A percentile compares a stretch with the other conserved stretches of the same genome.
phyloP scores from a whole-genome alignment of 2,113 vertebrate species.

The Cynoglossus semilaevis region DNA sequence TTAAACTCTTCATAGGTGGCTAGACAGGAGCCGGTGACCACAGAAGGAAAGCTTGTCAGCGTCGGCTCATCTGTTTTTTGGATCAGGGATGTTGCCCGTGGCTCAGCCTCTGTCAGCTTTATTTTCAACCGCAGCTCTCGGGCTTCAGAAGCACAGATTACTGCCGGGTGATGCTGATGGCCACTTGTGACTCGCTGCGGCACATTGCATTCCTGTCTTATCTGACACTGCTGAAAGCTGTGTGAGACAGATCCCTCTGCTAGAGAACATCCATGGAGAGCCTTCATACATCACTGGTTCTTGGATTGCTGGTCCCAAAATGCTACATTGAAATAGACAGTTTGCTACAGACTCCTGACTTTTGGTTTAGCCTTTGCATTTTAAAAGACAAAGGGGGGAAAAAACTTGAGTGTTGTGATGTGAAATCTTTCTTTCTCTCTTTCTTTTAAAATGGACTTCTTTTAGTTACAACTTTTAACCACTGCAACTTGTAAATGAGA shows the following conservation, averaged over 20 bases:
- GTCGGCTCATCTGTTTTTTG: conserved; percentile 40
- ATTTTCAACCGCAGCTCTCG: conserved; percentile 36
- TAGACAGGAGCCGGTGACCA: conserved; percentile 37
- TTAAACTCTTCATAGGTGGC: conserved; percentile 27
- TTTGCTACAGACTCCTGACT: conserved; percentile 24
- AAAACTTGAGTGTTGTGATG: neutral
- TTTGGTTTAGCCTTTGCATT: conserved; percentile 25
- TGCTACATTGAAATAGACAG: conserved; percentile 29
- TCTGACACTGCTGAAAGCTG: conserved; percentile 45
- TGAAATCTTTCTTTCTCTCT: too few relatives aligned
- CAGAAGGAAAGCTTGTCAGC: conserved; percentile 35
- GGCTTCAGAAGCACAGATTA: conserved; percentile 34
- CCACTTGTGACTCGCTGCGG: conserved; percentile 47
- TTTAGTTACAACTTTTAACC: neutral
- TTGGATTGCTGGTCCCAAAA: conserved; percentile 41
- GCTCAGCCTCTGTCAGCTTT: conserved; percentile 63
- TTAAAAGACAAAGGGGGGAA: neutral
- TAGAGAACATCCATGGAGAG: conserved; percentile 36
- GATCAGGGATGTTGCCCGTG: conserved; percentile 55
- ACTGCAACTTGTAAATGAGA: neutral
- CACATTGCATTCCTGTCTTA: conserved; percentile 39
- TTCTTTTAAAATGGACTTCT: neutral
- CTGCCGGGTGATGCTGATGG: conserved; percentile 47
- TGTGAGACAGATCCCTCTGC: conserved; percentile 39
- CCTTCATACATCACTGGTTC: conserved; percentile 52